Evolutionary conservation across 2,797 vertebrate species (phyloP).

Genomic region (Xyrichtys novacula): DNA sequence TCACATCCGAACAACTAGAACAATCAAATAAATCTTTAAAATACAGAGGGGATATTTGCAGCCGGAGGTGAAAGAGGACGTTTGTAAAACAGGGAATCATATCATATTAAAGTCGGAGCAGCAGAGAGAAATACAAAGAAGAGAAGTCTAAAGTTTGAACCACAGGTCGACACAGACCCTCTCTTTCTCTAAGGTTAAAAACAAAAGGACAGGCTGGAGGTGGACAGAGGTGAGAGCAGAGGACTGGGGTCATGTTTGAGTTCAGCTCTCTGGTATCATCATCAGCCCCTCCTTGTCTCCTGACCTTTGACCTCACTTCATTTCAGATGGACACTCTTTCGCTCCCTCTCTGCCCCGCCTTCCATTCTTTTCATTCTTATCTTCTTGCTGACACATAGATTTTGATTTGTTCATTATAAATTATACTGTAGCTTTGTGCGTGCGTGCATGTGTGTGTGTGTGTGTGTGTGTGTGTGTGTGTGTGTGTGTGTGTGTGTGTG

Average conservation of each 20-base stretch:
- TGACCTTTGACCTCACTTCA: constrained; percentile 66
- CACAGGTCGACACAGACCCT: constrained; percentile 12
- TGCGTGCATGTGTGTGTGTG: constrained; percentile 4
- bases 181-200: background rate
- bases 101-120: constrained; percentile 4
- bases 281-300: constrained; percentile 49
- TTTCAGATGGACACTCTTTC: constrained; percentile 52
- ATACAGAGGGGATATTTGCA: constrained; percentile 11
- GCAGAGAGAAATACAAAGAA: background rate
- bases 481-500: too few species aligned
- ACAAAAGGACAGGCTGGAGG: background rate
- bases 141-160: constrained; percentile 16
- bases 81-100: constrained; percentile 6
- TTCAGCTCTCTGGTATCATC: constrained; percentile 57
- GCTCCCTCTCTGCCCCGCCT: constrained; percentile 13
- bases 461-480: constrained; percentile 2
- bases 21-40: constrained; percentile 17
- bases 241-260: constrained; percentile 52
- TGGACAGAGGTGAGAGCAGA: constrained; percentile 3
- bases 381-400: constrained; percentile 31
- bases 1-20: constrained; percentile 21
- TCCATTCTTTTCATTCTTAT: constrained; percentile 58
- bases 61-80: background rate
- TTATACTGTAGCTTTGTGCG: constrained; percentile 32
- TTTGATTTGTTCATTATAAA: constrained; percentile 36